Base-by-base conservation (phyloP, 2,113 vertebrate species). In the Alethe castanea region DNA sequence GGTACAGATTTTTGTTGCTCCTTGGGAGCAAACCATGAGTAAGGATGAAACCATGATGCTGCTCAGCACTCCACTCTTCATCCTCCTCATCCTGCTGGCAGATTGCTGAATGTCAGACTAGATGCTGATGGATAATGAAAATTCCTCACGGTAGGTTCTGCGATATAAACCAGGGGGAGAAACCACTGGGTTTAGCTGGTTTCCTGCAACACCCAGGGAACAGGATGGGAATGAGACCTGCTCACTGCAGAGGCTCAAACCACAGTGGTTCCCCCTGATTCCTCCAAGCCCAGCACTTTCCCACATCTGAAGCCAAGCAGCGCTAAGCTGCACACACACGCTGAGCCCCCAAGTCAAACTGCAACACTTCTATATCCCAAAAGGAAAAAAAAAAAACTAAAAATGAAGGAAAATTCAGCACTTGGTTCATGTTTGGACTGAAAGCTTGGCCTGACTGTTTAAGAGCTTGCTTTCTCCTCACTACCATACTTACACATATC, bases 321-420 rank as follows among this genome's bases (percentile, higher is more conserved):
- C 0, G 0, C 80, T 74, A 60, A 81, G 40, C 67, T 1, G 5
- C 83, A 47, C 33, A 5, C 59, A 12, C 23, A 38, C 1, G 0
- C 47, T 44, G 81, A 83, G 60, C 19, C 33, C 40, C 18, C 60
- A n/a, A 59, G 42, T 36, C 40, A 64, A 50, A 19, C 29, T n/a
- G n/a, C 3, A 56, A 38, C 45, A 22, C 24, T 74, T 35, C 23
- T 18, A 17, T n/a, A 16, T 44, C 36, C 53, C 14, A 19, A 33
- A 25, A 65, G 50, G 31, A 50, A 23, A n/a, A 59, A 22, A n/a
- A n/a, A 11, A 23, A 31, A 4, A 11, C 6, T 4, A 0, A 7
- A 53, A 86, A 23, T 25, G 8, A 72, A 38, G 18, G 19, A 61
- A 67, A 62, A 81, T 23, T 20, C 60, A 29, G 31, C 35, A 59